Evolutionary conservation across 2,797 vertebrate species (phyloP).

Genomic region (Megalops cyprinoides): DNA sequence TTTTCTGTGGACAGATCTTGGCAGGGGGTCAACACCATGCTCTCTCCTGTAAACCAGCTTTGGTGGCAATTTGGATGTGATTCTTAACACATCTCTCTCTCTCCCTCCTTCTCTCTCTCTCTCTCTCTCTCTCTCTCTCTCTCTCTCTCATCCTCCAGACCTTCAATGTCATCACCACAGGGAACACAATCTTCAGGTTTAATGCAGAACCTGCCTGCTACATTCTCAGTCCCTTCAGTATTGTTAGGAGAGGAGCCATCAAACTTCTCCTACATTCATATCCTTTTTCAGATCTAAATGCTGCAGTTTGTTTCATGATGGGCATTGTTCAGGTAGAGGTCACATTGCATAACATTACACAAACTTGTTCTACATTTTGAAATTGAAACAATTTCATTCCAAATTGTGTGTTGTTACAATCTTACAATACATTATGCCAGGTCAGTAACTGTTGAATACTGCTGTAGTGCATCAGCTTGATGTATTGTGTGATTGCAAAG

Average conservation of each 20-base stretch:
- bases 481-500: background rate
- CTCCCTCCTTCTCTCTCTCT: background rate
- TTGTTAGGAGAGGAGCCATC: conserved; percentile 85
- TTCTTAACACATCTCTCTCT: background rate
- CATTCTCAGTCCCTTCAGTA: conserved; percentile 88
- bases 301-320: background rate
- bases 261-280: conserved; percentile 99
- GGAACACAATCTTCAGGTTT: conserved; percentile 95
- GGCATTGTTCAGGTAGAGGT: background rate
- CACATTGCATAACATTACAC: too few relatives aligned
- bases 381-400: too few relatives aligned
- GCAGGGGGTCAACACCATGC: too few relatives aligned
- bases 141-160: too few relatives aligned
- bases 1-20: too few relatives aligned
- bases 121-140: background rate
- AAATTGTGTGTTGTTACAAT: background rate
- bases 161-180: conserved; percentile 92
- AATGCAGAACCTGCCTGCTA: conserved; percentile 90
- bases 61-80: too few relatives aligned
- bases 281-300: conserved; percentile 73
- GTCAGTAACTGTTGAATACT: background rate
- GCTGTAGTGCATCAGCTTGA: background rate
- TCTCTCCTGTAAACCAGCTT: too few relatives aligned
- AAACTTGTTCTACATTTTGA: too few relatives aligned
- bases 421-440: too few relatives aligned